Conservation (phyloP, 2,113 vertebrate genomes). For the Oceanodroma tethys region DNA sequence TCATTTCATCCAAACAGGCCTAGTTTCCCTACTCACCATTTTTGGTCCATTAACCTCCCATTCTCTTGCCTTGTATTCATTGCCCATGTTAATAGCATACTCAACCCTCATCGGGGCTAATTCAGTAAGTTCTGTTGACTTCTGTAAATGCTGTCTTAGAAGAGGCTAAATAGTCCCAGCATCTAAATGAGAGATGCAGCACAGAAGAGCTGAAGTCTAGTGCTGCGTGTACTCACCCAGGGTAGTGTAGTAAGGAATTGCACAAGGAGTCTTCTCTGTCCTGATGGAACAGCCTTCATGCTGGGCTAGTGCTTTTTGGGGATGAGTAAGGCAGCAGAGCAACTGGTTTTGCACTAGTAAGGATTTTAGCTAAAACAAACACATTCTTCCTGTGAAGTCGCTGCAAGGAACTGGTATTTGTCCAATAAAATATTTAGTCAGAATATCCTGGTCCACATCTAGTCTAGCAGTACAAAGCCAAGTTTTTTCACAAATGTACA, state of each 20-base stretch:
- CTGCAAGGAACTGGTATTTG: background rate
- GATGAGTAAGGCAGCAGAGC: background rate
- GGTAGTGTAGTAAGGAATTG: background rate
- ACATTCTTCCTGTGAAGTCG: background rate
- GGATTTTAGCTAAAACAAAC: background rate
- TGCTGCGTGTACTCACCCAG: no score
- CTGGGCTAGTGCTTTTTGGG: background rate
- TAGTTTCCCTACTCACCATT: background rate
- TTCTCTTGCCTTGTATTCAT: background rate
- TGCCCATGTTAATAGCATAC: background rate
- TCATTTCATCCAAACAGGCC: background rate
- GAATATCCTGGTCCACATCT: background rate
- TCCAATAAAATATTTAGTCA: background rate
- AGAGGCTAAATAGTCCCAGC: background rate
- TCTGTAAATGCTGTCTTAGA: background rate
- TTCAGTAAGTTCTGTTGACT: background rate
- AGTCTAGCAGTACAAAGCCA: background rate
- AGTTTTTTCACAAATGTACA: background rate
- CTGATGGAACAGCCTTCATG: background rate
- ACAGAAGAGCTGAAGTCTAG: background rate
- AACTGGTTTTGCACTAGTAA: background rate
- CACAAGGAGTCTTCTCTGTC: background rate
- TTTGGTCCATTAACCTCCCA: background rate
- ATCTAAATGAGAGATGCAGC: background rate
- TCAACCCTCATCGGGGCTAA: rapidly evolving